These are phyloP conservation scores for Sapajus apella DNA, from an alignment of 2,113 vertebrate genomes.

Conservation along the genomic window DNA sequence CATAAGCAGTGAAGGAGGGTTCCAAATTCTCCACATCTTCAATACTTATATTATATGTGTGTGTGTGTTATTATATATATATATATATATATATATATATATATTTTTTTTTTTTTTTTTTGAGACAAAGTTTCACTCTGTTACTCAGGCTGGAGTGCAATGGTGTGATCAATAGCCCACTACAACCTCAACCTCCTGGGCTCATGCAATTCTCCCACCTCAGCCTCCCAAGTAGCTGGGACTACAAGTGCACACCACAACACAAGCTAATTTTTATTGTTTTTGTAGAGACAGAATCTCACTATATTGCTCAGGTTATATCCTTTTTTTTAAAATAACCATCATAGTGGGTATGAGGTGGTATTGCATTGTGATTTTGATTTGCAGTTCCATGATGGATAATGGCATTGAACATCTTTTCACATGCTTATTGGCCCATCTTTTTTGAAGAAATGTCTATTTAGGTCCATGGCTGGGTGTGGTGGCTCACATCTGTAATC, in stretches of 20 bases:
- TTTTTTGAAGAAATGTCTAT: constrained; percentile 12
- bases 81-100: too few species aligned
- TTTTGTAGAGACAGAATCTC: neutral
- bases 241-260: neutral
- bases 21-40: neutral
- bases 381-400: neutral
- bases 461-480: neutral
- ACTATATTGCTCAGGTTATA: neutral
- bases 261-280: neutral
- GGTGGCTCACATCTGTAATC: too few species aligned
- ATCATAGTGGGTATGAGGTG: neutral
- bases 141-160: neutral
- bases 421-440: neutral
- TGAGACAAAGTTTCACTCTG: neutral
- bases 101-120: neutral
- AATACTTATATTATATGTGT: neutral
- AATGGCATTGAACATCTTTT: neutral
- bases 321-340: too few species aligned
- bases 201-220: neutral
- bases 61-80: too few species aligned
- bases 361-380: neutral
- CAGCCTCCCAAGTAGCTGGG: neutral
- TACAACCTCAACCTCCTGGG: neutral
- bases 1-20: neutral
- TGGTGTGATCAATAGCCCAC: neutral